Percentiles rank a stretch among this genome's conserved stretches.
Conservation (phyloP, 92 coral and sea anemone species). For the Isaurus tuberculatus region DNA sequence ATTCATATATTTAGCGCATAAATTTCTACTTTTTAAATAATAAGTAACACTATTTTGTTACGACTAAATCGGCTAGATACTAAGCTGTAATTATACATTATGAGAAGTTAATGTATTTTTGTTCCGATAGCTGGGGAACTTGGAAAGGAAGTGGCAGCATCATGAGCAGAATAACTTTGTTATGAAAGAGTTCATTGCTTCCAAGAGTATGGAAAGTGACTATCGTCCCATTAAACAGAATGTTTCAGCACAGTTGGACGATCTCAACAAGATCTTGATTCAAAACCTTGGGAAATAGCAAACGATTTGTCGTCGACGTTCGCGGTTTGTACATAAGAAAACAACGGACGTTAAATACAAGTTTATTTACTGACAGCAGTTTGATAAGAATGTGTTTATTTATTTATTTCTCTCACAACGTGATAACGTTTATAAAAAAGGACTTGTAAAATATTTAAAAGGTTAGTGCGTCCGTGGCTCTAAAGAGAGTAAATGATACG, state of each 20-base stretch:
- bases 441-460: too few species aligned
- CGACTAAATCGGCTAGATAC: too few species aligned
- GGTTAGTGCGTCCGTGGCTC: too few species aligned
- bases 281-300: constrained; percentile 78
- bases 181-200: constrained; percentile 96
- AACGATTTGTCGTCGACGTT: not conserved
- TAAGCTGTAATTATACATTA: too few species aligned
- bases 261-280: constrained; percentile 84
- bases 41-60: too few species aligned
- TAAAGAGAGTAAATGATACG: too few species aligned
- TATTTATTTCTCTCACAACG: too few species aligned
- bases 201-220: constrained; percentile 96
- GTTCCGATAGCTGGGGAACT: constrained; percentile 82
- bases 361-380: not conserved
- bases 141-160: constrained; percentile 97
- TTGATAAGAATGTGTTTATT: not conserved
- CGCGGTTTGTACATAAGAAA: not conserved
- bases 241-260: constrained; percentile 84
- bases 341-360: not conserved
- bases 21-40: too few species aligned
- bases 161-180: constrained; percentile 98
- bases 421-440: too few species aligned
- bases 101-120: too few species aligned
- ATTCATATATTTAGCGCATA: too few species aligned
- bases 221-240: constrained; percentile 87